Conservation (phyloP, 2,797 vertebrate species). For the Urophycis tenuis region DNA sequence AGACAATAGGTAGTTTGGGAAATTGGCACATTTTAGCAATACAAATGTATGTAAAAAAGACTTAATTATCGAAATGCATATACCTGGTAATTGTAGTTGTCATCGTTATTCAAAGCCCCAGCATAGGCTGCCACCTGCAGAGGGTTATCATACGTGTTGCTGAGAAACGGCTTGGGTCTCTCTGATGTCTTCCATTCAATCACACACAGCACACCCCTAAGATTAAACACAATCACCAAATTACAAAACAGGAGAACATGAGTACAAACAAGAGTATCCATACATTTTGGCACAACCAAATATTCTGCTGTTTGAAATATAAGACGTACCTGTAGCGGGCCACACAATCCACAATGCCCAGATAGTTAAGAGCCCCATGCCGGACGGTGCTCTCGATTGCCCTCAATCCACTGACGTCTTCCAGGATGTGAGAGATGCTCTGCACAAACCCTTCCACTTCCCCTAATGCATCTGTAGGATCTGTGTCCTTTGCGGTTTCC, state of each 20-base stretch:
- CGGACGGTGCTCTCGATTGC: conserved; percentile 86
- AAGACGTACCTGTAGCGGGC: conserved; percentile 81
- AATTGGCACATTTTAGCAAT: not conserved
- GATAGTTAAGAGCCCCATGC: conserved; percentile 77
- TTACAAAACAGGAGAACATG: not conserved
- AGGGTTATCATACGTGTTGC: conserved; percentile 91
- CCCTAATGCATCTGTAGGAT: conserved; percentile 38
- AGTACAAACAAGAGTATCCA: no score
- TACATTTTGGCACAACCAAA: not conserved
- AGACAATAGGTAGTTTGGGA: not conserved
- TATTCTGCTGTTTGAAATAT: not conserved
- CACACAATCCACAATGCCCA: conserved; percentile 88
- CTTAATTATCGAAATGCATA: not conserved
- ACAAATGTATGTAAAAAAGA: no score
- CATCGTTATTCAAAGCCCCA: conserved; percentile 86
- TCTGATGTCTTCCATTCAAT: conserved; percentile 99
- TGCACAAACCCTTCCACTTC: conserved; percentile 72
- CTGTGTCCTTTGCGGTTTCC: conserved; percentile 30
- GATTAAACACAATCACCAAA: not conserved
- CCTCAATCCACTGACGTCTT: conserved; percentile 74
- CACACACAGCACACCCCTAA: conserved; percentile 82
- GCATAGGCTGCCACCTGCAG: conserved; percentile 90
- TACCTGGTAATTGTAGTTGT: conserved; percentile 89
- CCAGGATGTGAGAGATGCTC: conserved; percentile 78
- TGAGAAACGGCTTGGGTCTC: conserved; percentile 82